Conservation (phyloP, 92 coral and sea anemone species). For the Porites evermanni region DNA sequence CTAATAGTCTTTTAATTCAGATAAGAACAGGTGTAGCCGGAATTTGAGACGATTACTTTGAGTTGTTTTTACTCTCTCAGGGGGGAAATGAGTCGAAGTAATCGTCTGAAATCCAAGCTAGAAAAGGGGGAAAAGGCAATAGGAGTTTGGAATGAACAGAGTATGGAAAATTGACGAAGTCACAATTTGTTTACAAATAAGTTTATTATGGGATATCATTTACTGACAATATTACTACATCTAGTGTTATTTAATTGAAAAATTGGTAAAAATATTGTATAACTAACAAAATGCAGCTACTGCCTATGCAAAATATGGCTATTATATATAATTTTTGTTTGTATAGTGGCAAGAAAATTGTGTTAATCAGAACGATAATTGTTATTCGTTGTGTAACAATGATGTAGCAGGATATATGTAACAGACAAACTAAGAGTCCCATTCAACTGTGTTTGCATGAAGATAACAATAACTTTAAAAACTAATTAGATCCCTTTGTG, state of each 20-base stretch:
- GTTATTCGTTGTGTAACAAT: no score
- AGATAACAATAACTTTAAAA: background rate
- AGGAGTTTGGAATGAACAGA: constrained; percentile 4
- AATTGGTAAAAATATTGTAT: background rate
- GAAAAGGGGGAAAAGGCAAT: constrained; percentile 1
- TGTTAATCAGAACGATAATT: no score
- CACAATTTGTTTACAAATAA: background rate
- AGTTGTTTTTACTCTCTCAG: no score
- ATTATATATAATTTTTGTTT: background rate
- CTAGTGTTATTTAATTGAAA: constrained; percentile 1
- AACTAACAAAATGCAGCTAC: background rate
- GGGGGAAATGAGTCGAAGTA: no score
- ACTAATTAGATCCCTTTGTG: background rate
- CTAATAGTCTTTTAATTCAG: background rate
- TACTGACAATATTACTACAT: background rate
- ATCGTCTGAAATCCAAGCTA: background rate
- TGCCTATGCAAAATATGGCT: constrained; percentile 6
- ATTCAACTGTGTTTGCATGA: background rate
- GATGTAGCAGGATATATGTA: background rate
- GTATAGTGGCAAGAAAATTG: no score
- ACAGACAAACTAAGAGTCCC: background rate
- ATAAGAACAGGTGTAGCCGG: background rate
- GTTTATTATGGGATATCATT: background rate
- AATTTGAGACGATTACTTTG: no score
- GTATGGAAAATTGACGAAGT: constrained; percentile 1